Conservation (phyloP, 1,140 invertebrate species). For the Condylostylus longicornis region DNA sequence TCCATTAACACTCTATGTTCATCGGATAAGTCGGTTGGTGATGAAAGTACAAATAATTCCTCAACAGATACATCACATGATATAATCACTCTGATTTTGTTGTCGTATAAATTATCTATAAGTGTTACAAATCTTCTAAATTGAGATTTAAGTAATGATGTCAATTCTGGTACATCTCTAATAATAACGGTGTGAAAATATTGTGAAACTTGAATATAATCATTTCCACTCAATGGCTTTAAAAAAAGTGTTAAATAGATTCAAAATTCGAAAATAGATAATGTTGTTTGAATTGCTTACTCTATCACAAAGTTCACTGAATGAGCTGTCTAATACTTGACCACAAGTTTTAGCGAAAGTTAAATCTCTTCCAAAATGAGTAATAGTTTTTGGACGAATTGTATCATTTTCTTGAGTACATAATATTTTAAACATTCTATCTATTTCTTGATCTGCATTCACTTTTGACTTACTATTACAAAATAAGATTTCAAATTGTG, state of each 20-base stretch:
- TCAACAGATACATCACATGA: conserved; percentile 60
- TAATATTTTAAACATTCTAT: conserved; percentile 78
- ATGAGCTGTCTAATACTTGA: conserved; percentile 74
- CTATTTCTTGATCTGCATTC: conserved; percentile 49
- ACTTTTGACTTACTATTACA: conserved; percentile 12
- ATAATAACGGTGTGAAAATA: conserved; percentile 92
- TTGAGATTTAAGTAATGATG: conserved; percentile 60
- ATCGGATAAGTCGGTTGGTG: conserved; percentile 40
- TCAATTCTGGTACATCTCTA: conserved; percentile 73
- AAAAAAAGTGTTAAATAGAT: conserved; percentile 18
- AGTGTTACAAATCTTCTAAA: conserved; percentile 89
- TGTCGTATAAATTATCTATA: conserved; percentile 95
- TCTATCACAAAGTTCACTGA: conserved; percentile 79
- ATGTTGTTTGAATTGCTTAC: conserved; percentile 38
- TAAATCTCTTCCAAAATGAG: conserved; percentile 77
- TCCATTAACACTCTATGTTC: conserved; percentile 83
- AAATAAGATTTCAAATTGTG: too few species aligned
- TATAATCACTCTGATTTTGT: conserved; percentile 65
- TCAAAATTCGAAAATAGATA: neutral
- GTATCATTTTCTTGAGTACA: conserved; percentile 81
- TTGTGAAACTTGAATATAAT: conserved; percentile 83
- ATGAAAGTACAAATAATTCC: conserved; percentile 50
- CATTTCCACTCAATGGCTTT: conserved; percentile 79
- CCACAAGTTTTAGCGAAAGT: conserved; percentile 83
- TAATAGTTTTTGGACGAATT: conserved; percentile 65